Evolutionary conservation across 37 sponge, comb jelly and placozoan genomes (phyloP), one percentile per base, ranked within the genome.

Genomic region (Haliclona indistincta): DNA sequence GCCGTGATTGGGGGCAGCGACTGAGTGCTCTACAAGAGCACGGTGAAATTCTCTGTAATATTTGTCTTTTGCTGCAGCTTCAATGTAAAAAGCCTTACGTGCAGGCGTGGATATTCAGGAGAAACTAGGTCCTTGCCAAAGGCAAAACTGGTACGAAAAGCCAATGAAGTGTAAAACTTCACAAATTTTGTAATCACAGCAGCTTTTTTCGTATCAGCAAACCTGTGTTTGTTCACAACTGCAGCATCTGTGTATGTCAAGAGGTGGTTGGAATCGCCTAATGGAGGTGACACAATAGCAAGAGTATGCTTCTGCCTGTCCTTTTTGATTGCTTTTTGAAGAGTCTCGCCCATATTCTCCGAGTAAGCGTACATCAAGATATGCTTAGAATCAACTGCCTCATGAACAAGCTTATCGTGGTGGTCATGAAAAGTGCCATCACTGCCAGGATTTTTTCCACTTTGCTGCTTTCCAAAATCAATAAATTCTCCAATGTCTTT

Each of bases 181-280:
- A 77, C 36, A 66, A 77, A 77, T 20, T 64, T 66, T 5, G 19
- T 5, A 51, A 77, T 77, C 15, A 35, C 39, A 3, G 2, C 42
- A 38, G 66, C 41, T 36, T 19, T 77, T 20, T 77, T n/a, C n/a
- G n/a, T n/a, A n/a, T n/a, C 78, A 77, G 66, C 78, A 77, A 37
- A 65, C 67, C 35, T 52, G 35, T 19, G 8, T 51, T 77, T 77
- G 56, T 77, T 77, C 25, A 77, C 67, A 35, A 77, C 54, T 2
- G 67, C 52, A 66, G 78, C 78, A 77, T 77, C 78, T 4, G 78
- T 77, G 56, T 77, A n/a, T n/a, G n/a, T n/a, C n/a, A n/a, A n/a
- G n/a, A n/a, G n/a, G n/a, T n/a, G n/a, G n/a, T n/a, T n/a, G n/a
- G n/a, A n/a, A n/a, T n/a, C n/a, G n/a, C n/a, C n/a, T n/a, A n/a